Evolutionary conservation across 2,797 vertebrate species (phyloP).

Genomic region (Chelonia mydas): DNA sequence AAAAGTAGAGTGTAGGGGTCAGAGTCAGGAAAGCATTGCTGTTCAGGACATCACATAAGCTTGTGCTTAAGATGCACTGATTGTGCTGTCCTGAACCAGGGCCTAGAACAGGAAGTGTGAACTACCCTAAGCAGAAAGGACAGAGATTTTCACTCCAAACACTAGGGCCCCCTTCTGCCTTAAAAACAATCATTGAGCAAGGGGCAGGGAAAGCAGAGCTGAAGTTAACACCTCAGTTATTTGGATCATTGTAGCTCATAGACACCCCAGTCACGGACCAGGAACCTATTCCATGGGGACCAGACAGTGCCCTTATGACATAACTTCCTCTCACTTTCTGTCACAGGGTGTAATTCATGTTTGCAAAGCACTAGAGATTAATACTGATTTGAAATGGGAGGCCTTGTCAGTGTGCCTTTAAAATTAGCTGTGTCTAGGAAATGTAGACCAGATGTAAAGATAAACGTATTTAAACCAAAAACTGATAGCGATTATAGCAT

Average conservation of each 20-base stretch:
- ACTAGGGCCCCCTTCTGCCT: too few relatives aligned
- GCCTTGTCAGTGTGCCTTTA: not conserved
- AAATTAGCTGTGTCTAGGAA: not conserved
- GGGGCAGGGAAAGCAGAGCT: too few relatives aligned
- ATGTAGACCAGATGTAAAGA: not conserved
- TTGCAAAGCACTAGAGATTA: not conserved
- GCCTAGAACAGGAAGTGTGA: too few relatives aligned
- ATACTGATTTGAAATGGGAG: not conserved
- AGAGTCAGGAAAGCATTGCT: not conserved
- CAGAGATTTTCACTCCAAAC: too few relatives aligned
- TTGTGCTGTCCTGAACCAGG: not conserved
- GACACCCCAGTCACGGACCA: not conserved
- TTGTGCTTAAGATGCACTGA: not conserved
- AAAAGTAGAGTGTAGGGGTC: not conserved
- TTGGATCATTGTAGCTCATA: too few relatives aligned
- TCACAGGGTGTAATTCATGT: too few relatives aligned
- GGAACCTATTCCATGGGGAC: not conserved
- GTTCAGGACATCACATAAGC: not conserved
- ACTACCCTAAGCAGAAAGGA: not conserved
- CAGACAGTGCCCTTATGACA: not conserved
- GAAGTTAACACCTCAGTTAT: not conserved
- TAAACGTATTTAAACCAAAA: too few relatives aligned
- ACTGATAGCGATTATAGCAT: too few relatives aligned
- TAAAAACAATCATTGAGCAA: not conserved
- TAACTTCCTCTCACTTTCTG: too few relatives aligned